Conservation (phyloP, 2,888 invertebrate genomes). For the Watsonalla cultraria region DNA sequence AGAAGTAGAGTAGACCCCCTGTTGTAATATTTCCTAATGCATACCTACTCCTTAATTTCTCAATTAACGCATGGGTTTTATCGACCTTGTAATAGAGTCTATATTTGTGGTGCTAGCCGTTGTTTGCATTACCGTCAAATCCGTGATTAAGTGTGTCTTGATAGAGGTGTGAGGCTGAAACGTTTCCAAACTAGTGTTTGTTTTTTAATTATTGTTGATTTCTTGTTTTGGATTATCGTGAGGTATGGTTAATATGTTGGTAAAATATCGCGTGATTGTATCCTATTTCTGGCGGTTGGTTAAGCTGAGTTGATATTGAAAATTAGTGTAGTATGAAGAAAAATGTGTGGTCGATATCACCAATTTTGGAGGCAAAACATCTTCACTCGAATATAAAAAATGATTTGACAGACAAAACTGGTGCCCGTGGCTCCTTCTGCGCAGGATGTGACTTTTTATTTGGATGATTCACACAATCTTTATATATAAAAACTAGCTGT, state of each 20-base stretch:
- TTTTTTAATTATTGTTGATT: constrained; percentile 23
- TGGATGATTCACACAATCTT: no score
- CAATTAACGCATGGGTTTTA: constrained; percentile 14
- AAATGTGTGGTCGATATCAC: no score
- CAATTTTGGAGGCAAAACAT: no score
- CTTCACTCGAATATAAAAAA: no score
- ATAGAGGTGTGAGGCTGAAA: constrained; percentile 21
- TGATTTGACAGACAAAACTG: no score
- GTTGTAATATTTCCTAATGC: constrained; percentile 25
- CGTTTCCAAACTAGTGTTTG: constrained; percentile 26
- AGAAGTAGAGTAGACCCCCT: neutral
- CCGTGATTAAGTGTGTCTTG: constrained; percentile 41
- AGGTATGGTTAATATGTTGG: constrained; percentile 3
- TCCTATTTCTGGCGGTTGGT: neutral
- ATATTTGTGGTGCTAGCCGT: constrained; percentile 9
- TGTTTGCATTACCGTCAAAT: constrained; percentile 38
- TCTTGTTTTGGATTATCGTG: constrained; percentile 22
- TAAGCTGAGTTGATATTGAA: neutral
- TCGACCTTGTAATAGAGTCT: constrained; percentile 12
- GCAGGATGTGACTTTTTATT: no score
- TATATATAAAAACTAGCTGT: no score
- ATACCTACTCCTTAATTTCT: constrained; percentile 9
- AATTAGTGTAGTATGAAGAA: no score
- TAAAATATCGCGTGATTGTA: neutral
- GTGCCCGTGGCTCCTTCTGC: no score